Conservation (phyloP, 2,113 vertebrate genomes). For the Cisticola juncidis region DNA sequence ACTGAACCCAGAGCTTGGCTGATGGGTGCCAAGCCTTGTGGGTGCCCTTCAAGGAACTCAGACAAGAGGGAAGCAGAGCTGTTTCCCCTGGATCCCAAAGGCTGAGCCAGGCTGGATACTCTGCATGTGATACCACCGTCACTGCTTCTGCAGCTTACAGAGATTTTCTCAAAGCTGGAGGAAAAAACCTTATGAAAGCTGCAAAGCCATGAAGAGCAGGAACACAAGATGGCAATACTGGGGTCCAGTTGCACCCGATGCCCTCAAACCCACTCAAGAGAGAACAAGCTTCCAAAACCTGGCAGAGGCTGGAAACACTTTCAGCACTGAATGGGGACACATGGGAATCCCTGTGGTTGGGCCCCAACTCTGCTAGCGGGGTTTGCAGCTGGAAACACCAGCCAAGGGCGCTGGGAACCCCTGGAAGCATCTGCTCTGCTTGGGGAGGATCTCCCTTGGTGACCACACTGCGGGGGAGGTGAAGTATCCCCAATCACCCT, state of each 20-base stretch:
- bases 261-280: not conserved
- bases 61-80: not conserved
- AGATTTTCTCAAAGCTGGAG: not conserved
- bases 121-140: not conserved
- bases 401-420: not conserved
- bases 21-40: not conserved
- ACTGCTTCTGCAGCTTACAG: not conserved
- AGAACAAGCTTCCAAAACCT: not conserved
- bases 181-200: not conserved
- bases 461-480: accelerated
- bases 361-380: accelerated
- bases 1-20: not conserved
- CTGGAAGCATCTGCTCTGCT: not conserved
- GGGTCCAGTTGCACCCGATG: not conserved
- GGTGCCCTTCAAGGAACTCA: not conserved
- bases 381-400: not conserved
- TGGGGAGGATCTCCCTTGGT: not conserved
- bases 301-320: not conserved
- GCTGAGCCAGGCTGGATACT: not conserved
- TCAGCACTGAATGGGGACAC: accelerated
- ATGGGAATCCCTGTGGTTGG: not conserved
- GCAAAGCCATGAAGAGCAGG: not conserved
- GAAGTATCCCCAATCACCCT: not conserved
- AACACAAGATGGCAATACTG: no score
- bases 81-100: not conserved